Percentiles rank a stretch among this genome's conserved stretches.
Evolutionary conservation across 2,113 vertebrate species (phyloP).

Genomic region (Mormyrus lacerda): DNA sequence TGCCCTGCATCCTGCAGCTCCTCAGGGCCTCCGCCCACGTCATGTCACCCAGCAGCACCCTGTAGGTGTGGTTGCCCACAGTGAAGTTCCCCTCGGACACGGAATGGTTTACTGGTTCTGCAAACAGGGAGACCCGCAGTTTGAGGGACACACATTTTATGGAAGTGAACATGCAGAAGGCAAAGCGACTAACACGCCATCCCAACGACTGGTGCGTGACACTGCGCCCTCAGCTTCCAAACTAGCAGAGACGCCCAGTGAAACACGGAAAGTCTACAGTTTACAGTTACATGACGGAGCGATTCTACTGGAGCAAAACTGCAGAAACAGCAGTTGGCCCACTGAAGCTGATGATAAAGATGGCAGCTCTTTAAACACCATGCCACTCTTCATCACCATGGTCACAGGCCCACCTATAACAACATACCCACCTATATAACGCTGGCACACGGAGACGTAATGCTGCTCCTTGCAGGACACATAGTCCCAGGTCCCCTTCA

Average conservation of each 20-base stretch:
- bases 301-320: background rate
- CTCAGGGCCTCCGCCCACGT: slow-evolving; percentile 20
- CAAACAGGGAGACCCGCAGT: background rate
- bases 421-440: background rate
- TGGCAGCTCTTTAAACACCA: background rate
- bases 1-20: slow-evolving; percentile 57
- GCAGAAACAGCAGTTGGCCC: background rate
- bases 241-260: background rate
- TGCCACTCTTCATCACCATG: background rate
- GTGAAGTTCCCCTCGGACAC: slow-evolving; percentile 44
- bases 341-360: background rate
- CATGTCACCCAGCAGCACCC: slow-evolving; percentile 38
- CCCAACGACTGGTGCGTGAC: background rate
- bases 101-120: slow-evolving; percentile 44
- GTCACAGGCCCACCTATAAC: too few species aligned
- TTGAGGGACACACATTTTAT: background rate
- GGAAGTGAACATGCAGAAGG: background rate
- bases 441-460: background rate
- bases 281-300: background rate
- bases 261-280: background rate
- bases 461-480: background rate
- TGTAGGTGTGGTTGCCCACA: slow-evolving; percentile 66
- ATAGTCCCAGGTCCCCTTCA: slow-evolving; percentile 13
- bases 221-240: background rate
- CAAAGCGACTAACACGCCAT: background rate